A percentile compares a stretch with the other conserved stretches of the same genome.
Evolutionary conservation across 2,888 invertebrate genomes (phyloP).

Genomic region (Lochmaea crataegi): DNA sequence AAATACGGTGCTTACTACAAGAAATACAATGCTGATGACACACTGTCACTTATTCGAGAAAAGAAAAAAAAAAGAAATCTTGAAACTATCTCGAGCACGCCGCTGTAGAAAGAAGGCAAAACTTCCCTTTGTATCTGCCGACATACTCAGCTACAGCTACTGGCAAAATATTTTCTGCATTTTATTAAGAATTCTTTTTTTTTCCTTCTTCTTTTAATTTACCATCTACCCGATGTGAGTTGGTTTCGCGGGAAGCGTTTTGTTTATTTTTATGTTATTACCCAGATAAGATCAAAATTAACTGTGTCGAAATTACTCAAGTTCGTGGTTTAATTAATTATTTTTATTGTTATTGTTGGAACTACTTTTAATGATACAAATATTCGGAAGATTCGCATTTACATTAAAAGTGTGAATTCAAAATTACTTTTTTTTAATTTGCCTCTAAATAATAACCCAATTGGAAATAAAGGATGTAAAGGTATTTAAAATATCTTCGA

Average conservation of each 20-base stretch:
- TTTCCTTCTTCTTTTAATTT: slow-evolving; percentile 23
- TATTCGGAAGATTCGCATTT: slow-evolving; percentile 16
- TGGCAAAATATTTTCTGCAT: slow-evolving; percentile 54
- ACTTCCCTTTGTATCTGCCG: slow-evolving; percentile 52
- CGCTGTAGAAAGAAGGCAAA: slow-evolving; percentile 38
- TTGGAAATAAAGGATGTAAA: too few species aligned
- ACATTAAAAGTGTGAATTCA: slow-evolving; percentile 13
- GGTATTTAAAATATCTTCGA: too few species aligned
- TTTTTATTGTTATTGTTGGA: slow-evolving; percentile 40
- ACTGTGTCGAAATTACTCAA: slow-evolving; percentile 39
- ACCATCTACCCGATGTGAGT: slow-evolving; percentile 25
- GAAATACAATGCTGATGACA: slow-evolving; percentile 16
- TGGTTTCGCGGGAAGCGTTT: slow-evolving; percentile 32
- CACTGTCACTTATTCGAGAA: slow-evolving; percentile 11
- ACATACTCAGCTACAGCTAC: slow-evolving; percentile 55
- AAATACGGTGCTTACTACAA: slow-evolving; percentile 15
- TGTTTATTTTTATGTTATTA: slow-evolving; percentile 36
- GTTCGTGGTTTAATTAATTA: slow-evolving; percentile 46
- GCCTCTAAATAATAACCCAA: background rate
- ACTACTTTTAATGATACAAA: slow-evolving; percentile 34
- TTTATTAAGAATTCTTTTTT: slow-evolving; percentile 42
- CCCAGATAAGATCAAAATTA: slow-evolving; percentile 44
- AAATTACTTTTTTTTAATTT: background rate
- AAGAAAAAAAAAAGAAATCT: slow-evolving; percentile 12
- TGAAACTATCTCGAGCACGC: slow-evolving; percentile 28